A percentile compares a stretch with the other conserved stretches of the same genome.
Evolutionary conservation across 1,140 invertebrate genomes (phyloP).

Genomic region (Adoxophyes honmai): DNA sequence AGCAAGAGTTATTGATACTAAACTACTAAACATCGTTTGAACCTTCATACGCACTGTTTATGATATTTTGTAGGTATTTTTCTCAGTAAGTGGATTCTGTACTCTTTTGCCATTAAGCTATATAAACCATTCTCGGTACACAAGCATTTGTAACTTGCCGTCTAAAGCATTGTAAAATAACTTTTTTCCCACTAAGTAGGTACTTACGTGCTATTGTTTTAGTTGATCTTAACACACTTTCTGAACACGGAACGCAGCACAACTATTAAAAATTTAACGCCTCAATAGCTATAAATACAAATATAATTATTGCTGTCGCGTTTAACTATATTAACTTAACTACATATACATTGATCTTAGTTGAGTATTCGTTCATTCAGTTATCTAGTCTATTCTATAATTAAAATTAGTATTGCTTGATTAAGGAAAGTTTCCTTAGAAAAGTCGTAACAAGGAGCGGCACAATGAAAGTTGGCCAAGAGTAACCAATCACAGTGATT

Average conservation of each 20-base stretch:
- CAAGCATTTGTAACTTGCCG: too few species aligned
- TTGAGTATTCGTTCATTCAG: constrained; percentile 70
- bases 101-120: too few species aligned
- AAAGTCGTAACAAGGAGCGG: constrained; percentile 52
- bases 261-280: constrained; percentile 74
- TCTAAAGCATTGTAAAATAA: too few species aligned
- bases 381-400: constrained; percentile 60
- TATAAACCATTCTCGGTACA: too few species aligned
- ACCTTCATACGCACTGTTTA: too few species aligned
- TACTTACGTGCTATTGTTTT: too few species aligned
- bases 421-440: constrained; percentile 63
- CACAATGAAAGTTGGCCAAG: background rate
- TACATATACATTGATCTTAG: constrained; percentile 71
- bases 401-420: constrained; percentile 71
- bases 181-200: too few species aligned
- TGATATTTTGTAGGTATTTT: too few species aligned
- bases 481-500: too few species aligned
- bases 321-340: constrained; percentile 61
- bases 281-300: constrained; percentile 75
- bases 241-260: background rate
- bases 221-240: background rate
- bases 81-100: too few species aligned
- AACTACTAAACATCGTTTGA: too few species aligned
- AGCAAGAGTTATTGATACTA: too few species aligned
- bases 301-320: constrained; percentile 75